These are phyloP conservation scores for Heteromormyrus szaboi DNA, from an alignment of 2,797 vertebrate species.

Conservation along the genomic window DNA sequence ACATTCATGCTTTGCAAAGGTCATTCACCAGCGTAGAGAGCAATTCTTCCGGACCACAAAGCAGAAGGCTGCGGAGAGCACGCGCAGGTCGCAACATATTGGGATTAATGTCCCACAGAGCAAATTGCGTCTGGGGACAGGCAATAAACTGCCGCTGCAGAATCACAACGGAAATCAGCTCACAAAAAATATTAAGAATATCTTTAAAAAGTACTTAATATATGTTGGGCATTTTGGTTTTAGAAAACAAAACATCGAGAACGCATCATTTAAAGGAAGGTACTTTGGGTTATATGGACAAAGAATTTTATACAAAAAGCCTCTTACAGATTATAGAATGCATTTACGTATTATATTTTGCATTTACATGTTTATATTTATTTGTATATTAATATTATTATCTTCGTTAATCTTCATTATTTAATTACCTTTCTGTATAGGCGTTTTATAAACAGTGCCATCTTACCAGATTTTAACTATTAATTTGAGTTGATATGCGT, in stretches of 20 bases:
- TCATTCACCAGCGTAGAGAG: not conserved
- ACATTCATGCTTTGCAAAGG: constrained; percentile 4
- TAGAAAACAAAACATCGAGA: not conserved
- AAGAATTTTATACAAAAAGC: not conserved
- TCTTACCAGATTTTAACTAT: not conserved
- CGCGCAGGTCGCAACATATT: not conserved
- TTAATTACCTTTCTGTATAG: not conserved
- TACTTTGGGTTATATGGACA: not conserved
- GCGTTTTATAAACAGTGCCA: not conserved
- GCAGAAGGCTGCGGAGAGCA: not conserved
- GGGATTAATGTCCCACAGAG: constrained; percentile 6
- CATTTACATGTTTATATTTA: not conserved
- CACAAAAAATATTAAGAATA: not conserved
- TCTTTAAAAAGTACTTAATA: not conserved
- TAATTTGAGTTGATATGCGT: not conserved
- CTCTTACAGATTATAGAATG: not conserved
- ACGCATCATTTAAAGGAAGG: not conserved
- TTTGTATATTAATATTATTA: not conserved
- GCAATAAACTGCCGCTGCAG: not conserved
- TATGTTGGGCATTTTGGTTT: not conserved
- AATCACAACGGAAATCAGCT: not conserved
- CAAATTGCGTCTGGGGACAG: not conserved
- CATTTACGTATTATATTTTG: not conserved
- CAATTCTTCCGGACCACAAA: constrained; percentile 24
- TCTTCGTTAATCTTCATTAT: not conserved